Evolutionary conservation across 1,140 invertebrate genomes (phyloP).

Genomic region (Diorhabda carinulata): DNA sequence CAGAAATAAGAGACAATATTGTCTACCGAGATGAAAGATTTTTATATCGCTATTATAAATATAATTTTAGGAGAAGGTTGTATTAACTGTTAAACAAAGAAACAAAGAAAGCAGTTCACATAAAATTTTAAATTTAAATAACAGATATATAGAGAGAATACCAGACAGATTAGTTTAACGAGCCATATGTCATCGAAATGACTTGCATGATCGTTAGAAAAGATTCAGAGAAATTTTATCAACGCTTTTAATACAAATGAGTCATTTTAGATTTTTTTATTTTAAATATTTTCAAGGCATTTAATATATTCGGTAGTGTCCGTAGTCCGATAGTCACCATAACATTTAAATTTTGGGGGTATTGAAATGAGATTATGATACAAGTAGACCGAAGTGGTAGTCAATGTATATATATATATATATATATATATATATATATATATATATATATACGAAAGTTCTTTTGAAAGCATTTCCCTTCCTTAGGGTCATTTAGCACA

Average conservation of each 20-base stretch:
- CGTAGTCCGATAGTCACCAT: too few species aligned
- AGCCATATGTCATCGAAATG: slow-evolving; percentile 2
- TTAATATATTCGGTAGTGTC: too few species aligned
- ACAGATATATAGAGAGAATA: background rate
- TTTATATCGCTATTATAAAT: slow-evolving; percentile 3
- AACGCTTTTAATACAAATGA: background rate
- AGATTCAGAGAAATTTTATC: background rate
- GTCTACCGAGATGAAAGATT: background rate
- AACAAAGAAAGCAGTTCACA: slow-evolving; percentile 1
- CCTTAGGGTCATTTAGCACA: too few species aligned
- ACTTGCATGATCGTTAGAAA: background rate
- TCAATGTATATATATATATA: too few species aligned
- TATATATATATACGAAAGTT: too few species aligned
- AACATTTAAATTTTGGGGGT: too few species aligned
- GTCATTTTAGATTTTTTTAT: too few species aligned
- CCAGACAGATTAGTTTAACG: background rate
- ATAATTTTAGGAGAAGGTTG: background rate
- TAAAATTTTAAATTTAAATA: slow-evolving; percentile 3
- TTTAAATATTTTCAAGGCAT: too few species aligned
- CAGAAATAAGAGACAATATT: background rate
- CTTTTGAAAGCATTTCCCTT: too few species aligned
- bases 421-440: too few species aligned
- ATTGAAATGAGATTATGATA: too few species aligned
- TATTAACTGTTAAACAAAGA: background rate
- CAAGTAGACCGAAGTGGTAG: too few species aligned